Evolutionary conservation across 2,888 invertebrate genomes (phyloP), one percentile per base, ranked within the genome.

Genomic region (Neoscelio sp.): DNA sequence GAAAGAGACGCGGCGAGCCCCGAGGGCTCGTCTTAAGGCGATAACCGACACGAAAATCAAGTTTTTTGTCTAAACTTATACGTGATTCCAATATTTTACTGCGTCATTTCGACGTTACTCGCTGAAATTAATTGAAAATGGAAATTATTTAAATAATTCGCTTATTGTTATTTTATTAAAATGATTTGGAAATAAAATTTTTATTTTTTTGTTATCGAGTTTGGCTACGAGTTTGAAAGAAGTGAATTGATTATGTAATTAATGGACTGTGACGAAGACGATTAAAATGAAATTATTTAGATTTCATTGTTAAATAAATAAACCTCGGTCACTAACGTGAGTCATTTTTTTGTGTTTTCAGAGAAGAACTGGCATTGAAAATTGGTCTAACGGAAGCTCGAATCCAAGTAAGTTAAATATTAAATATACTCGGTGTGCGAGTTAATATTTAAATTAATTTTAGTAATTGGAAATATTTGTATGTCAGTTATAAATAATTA

Each of bases 351-450:
- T 62, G 5, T 40, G 13, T 40, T 73, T 73, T 54, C 95, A 96
- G 98, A 92, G 97, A 98, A 91, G 97, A 98, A 91, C 92, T 98
- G 78, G 98, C 98, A 30, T 96, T 97, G 95, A 97, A 97, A 92
- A 97, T 98, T 87, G 97, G 97, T 86, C 92, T 98, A 84, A 98
- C 97, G 48, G 98, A 98, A 93, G 97, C 97, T 70, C 93, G 98
- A 90, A 97, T 98, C 91, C 98, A 98, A 95, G 98, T 97, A 93
- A 93, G 92, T 85, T 87, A 7, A 13, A 33, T 33, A 10, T 26
- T 20, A 40, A n/a, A n/a, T n/a, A n/a, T n/a, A n/a, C n/a, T n/a
- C n/a, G n/a, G n/a, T n/a, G n/a, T n/a, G n/a, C n/a, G n/a, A n/a
- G n/a, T n/a, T n/a, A n/a, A n/a, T n/a, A n/a, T n/a, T n/a, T n/a